These are phyloP conservation scores for Adineta ricciae DNA, from an alignment of 2,888 invertebrate genomes.

Conservation along the genomic window DNA sequence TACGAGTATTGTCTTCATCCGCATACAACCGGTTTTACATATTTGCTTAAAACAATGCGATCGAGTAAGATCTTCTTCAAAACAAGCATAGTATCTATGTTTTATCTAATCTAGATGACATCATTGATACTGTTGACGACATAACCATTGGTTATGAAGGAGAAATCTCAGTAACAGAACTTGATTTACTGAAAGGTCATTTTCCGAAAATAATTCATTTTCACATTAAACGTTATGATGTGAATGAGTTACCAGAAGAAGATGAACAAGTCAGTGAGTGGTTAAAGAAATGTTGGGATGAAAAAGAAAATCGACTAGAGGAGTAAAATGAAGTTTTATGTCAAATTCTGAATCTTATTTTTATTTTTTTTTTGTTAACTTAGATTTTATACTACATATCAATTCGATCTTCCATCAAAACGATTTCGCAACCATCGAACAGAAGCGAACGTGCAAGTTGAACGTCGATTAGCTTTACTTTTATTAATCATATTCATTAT, in stretches of 20 bases:
- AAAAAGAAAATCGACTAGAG: slow-evolving; percentile 25
- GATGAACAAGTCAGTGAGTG: not conserved
- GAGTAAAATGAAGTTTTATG: not conserved
- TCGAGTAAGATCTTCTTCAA: too few relatives aligned
- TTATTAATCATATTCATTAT: not conserved
- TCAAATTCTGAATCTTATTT: not conserved
- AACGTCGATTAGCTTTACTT: not conserved
- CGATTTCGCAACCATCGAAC: not conserved
- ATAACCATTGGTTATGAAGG: slow-evolving; percentile 29
- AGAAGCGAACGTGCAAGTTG: not conserved
- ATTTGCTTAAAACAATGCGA: slow-evolving; percentile 19
- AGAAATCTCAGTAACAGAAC: not conserved
- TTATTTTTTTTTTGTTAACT: not conserved
- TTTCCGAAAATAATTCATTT: slow-evolving; percentile 27
- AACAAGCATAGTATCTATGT: too few relatives aligned
- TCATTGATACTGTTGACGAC: slow-evolving; percentile 24
- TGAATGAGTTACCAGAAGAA: not conserved
- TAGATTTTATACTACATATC: not conserved
- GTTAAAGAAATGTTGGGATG: slow-evolving; percentile 20
- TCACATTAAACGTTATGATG: slow-evolving; percentile 14
- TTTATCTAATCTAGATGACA: not conserved
- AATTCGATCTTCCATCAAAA: not conserved
- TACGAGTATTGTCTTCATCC: slow-evolving; percentile 75
- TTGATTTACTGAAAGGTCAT: slow-evolving; percentile 24
- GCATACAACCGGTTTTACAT: slow-evolving; percentile 64